These are phyloP conservation scores for Corydoras sp. DNA, from an alignment of 2,113 vertebrate genomes.

Conservation along the genomic window DNA sequence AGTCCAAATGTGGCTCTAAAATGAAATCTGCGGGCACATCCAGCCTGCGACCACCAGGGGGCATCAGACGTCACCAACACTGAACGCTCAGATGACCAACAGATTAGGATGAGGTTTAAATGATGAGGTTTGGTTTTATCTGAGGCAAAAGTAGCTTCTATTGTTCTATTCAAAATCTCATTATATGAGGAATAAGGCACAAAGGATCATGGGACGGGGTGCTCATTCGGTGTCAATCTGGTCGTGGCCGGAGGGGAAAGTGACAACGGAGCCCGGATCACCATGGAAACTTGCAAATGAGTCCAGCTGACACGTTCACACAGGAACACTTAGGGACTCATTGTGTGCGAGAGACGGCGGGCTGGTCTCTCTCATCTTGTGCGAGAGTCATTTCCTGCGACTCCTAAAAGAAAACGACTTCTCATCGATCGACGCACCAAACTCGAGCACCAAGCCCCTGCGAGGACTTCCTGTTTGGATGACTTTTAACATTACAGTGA, in stretches of 20 bases:
- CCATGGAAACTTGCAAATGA: constrained; percentile 35
- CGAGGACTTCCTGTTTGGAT: too few species aligned
- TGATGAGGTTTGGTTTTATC: background rate
- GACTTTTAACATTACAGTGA: too few species aligned
- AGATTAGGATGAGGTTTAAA: too few species aligned
- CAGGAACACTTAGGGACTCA: background rate
- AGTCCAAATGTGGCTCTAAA: background rate
- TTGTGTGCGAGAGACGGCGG: background rate
- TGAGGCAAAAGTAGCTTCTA: background rate
- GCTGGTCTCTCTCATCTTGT: too few species aligned
- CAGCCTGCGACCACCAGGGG: constrained; percentile 49
- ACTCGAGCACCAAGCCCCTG: too few species aligned
- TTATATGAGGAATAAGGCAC: too few species aligned
- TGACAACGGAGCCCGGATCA: constrained; percentile 15
- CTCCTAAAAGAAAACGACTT: too few species aligned
- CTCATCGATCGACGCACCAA: too few species aligned
- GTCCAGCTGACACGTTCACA: constrained; percentile 6
- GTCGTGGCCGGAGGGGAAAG: background rate
- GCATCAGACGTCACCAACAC: background rate
- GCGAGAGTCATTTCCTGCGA: too few species aligned
- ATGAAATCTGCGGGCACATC: background rate
- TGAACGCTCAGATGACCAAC: too few species aligned
- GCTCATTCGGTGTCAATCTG: too few species aligned
- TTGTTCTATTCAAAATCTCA: background rate
- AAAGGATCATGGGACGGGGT: too few species aligned